Evolutionary conservation across 1,140 invertebrate genomes (phyloP), one percentile per base, ranked within the genome.

Genomic region (Drosophila nikananu): DNA sequence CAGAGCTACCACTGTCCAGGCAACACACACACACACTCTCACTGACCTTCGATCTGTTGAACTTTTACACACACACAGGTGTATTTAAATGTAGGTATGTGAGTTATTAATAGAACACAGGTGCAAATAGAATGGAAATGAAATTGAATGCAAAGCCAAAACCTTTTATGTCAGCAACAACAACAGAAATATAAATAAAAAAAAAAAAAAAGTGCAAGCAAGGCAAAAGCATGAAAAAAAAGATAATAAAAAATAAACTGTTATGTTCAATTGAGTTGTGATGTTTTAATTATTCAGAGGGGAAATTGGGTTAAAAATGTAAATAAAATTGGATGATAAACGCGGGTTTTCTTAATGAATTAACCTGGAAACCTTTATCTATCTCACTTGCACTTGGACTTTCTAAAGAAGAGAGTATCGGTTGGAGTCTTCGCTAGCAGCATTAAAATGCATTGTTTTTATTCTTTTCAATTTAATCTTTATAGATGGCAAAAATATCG

Each of bases 161-260:
- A 71, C 30, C 49, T 55, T 68, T 71, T 57, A 67, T 42, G 44
- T 66, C 61, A 41, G 66, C 66, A 72, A 70, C 6, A 41, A 35
- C 25, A 37, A 37, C 0, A 39, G 39, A 21, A 41, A n/a, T 1
- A 23, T 3, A 21, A 21, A n/a, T 17, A 23, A 41, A 21, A 21
- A 59, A 23, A 73, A 72, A 51, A 73, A 72, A 51, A 27, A 48
- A 63, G 44, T 64, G 70, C 58, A 74, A 74, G 39, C 39, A 70
- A 32, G 49, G 64, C 42, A 59, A 61, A 48, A 55, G 46, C 72
- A 77, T 76, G 23, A 35, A 65, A 65, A 65, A 80, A 61, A 62
- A 58, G 75, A 87, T 82, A 83, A 86, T 83, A 87, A 89, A 87
- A 89, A 86, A 83, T 86, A 87, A 86, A 86, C 77, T 86, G 83